These are phyloP conservation scores for Ophraella communa DNA, from an alignment of 2,888 invertebrate species.

Conservation along the genomic window DNA sequence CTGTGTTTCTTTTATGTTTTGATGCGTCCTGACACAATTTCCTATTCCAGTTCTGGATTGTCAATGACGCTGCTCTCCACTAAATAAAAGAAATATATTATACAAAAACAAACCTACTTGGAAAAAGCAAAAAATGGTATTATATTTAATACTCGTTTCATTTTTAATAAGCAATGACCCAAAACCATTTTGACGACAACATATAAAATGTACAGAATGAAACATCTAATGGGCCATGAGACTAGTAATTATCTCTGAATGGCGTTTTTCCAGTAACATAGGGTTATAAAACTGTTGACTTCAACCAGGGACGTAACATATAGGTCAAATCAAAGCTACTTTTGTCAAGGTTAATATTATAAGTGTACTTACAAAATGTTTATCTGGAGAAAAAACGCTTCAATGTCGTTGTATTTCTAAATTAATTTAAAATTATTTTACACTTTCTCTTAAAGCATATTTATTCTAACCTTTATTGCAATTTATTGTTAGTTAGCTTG, in stretches of 20 bases:
- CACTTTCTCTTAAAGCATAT: no score
- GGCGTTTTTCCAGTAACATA: constrained; percentile 37
- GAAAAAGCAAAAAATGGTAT: not conserved
- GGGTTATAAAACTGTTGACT: constrained; percentile 38
- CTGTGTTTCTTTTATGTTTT: not conserved
- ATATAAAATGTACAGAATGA: constrained; percentile 24
- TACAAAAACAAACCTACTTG: not conserved
- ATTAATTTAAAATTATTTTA: no score
- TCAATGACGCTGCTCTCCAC: not conserved
- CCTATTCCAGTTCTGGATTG: not conserved
- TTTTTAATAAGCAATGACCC: constrained; percentile 10
- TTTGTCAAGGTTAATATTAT: no score
- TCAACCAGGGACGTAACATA: constrained; percentile 1
- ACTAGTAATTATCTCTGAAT: constrained; percentile 45
- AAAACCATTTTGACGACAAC: constrained; percentile 2
- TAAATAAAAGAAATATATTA: no score
- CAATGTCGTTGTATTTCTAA: no score
- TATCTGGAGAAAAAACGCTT: no score
- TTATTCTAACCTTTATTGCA: no score
- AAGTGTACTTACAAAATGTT: no score
- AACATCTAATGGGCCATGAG: constrained; percentile 42
- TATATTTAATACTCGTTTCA: not conserved
- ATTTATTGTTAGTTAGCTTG: no score
- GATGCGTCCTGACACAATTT: not conserved
- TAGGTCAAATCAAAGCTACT: no score